Evolutionary conservation across 2,888 invertebrate genomes (phyloP), one percentile per base, ranked within the genome.

Genomic region (Parnassius apollo): DNA sequence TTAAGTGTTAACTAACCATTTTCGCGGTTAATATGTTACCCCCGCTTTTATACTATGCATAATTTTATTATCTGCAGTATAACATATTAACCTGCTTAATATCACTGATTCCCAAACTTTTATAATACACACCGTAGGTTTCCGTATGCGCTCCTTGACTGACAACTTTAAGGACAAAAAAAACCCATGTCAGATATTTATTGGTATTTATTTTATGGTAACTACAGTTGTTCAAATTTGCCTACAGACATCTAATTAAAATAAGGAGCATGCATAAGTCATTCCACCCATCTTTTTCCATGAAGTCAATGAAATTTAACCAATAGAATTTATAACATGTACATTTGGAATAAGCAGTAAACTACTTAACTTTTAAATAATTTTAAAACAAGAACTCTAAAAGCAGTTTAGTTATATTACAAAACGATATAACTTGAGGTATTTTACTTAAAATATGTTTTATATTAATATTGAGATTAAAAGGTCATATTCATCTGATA

Each of bases 111-210:
- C 50, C 55, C 51, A 45, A 44, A 42, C 12, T 45, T 63, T 55
- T 55, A 44, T 48, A 72, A 86, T 88, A 88, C 88, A 88, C 83
- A 88, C 89, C 87, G 72, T 86, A 87, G 70, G 75, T 84, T 78
- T 88, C 88, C 88, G 78, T 80, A 81, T 85, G 85, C 69, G 80
- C 82, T 85, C 81, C 86, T 86, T 85, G 85, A 84, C 69, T 83
- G 85, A 83, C 78, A 82, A 86, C 85, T 86, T 85, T 81, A 75
- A 77, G 80, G 75, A 80, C 73, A 82, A 78, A 83, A 85, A 82
- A 76, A 75, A 72, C 69, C 74, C 67, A 77, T 69, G 73, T 82
- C 75, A 80, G 76, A 77, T 71, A 72, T 67, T 65, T 64, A 66
- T 62, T 52, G 13, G 4, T 53, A 50, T 50, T 49, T 42, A 18